These are phyloP conservation scores for Chrysina gloriosa DNA, from an alignment of 2,888 invertebrate genomes.

Conservation along the genomic window DNA sequence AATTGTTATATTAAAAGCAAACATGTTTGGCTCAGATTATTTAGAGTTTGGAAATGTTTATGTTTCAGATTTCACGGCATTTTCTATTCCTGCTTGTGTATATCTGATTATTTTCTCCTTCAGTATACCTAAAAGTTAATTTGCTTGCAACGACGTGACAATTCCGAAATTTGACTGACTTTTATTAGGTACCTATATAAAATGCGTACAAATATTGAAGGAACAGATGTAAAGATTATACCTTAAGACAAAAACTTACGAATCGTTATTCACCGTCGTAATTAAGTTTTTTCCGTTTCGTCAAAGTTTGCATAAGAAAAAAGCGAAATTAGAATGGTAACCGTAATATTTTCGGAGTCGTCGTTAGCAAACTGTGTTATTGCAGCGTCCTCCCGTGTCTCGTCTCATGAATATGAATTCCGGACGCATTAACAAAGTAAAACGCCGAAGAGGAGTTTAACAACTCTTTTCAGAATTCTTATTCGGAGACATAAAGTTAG, in stretches of 20 bases:
- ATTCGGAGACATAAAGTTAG: slow-evolving; percentile 51
- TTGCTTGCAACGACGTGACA: no score
- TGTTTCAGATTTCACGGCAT: no score
- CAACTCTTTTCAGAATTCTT: slow-evolving; percentile 45
- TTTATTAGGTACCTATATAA: not conserved
- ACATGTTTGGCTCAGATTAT: no score
- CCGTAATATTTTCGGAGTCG: slow-evolving; percentile 32
- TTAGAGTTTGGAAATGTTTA: no score
- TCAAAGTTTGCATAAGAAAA: slow-evolving; percentile 8
- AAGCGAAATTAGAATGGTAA: slow-evolving; percentile 31
- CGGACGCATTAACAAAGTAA: slow-evolving; percentile 43
- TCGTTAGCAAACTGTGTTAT: slow-evolving; percentile 33
- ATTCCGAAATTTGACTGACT: not conserved
- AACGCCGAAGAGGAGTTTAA: slow-evolving; percentile 43
- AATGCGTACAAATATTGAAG: not conserved
- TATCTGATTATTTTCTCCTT: no score
- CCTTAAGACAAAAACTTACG: slow-evolving; percentile 15
- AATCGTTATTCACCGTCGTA: slow-evolving; percentile 10
- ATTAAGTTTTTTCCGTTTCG: no score
- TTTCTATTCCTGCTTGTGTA: no score
- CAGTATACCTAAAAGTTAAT: no score
- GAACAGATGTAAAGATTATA: not conserved
- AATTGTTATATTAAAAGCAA: no score
- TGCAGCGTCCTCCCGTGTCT: slow-evolving; percentile 31
- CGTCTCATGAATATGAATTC: slow-evolving; percentile 43